A percentile compares a stretch with the other conserved stretches of the same genome.
phyloP scores from a whole-genome alignment of 2,888 invertebrate species.

The Marronus borbonicus region DNA sequence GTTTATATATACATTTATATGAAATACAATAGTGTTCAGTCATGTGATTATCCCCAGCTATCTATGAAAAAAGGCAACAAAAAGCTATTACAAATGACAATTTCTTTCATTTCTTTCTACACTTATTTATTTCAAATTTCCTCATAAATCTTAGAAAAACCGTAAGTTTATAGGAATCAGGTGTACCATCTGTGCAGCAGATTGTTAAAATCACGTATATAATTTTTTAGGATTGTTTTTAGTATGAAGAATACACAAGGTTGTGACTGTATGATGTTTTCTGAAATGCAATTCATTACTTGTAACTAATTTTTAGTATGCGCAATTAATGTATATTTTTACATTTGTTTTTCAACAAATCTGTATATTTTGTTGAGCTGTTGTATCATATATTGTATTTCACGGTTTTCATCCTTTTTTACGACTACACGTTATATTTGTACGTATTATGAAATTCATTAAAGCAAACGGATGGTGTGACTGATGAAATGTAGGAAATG shows the following conservation, averaged over 20 bases:
- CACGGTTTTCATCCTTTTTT: slow-evolving; percentile 42
- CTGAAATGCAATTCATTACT: slow-evolving; percentile 6
- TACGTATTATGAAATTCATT: slow-evolving; percentile 47
- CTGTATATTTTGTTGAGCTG: slow-evolving; percentile 47
- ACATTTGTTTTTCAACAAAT: slow-evolving; percentile 50
- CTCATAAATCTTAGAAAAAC: slow-evolving; percentile 38
- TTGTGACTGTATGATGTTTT: slow-evolving; percentile 46
- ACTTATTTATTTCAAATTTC: slow-evolving; percentile 40
- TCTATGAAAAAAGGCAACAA: slow-evolving; percentile 22
- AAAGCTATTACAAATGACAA: slow-evolving; percentile 11
- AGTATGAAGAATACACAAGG: slow-evolving; percentile 10
- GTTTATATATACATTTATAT: slow-evolving; percentile 59
- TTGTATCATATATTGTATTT: slow-evolving; percentile 42
- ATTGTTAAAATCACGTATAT: slow-evolving; percentile 16
- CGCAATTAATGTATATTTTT: slow-evolving; percentile 49
- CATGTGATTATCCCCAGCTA: slow-evolving; percentile 42
- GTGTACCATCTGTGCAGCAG: slow-evolving; percentile 49
- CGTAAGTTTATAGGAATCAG: slow-evolving; percentile 40
- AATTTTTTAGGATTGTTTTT: slow-evolving; percentile 29
- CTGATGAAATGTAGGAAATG: slow-evolving; percentile 66
- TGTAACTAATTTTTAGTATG: slow-evolving; percentile 25
- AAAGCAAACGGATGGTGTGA: slow-evolving; percentile 59
- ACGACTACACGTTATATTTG: slow-evolving; percentile 45
- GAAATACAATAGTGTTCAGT: slow-evolving; percentile 45
- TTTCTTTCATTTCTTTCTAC: slow-evolving; percentile 29